Base-by-base conservation (phyloP, 2,888 invertebrate genomes). In the Hydropsyche betteni region DNA sequence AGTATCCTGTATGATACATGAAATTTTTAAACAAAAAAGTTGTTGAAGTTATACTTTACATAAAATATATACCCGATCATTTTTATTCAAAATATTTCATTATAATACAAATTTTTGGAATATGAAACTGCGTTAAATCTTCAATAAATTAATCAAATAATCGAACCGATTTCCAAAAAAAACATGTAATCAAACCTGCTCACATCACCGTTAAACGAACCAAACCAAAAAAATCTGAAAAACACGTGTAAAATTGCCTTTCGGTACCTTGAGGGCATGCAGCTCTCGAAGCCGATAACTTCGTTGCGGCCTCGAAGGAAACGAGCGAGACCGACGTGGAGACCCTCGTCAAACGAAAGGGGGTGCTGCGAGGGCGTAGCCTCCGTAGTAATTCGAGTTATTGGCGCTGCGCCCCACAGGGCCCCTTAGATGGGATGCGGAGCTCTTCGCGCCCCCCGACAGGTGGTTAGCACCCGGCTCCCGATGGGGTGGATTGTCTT, bases 311-410 rank as follows among this genome's bases (percentile, higher is more conserved):
- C 51, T 51, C 52, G 51, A 70, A 52, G 70, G 51, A 70, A 34
- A 34, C 16, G 14, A 51, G 69, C 8, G 36, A 12, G 12, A 50
- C 14, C 52, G 51, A 50, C 52, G 38, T 10, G n/a, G 34, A 34
- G 52, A 70, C 70, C 70, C 70, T 70, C 53, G 70, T 70, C 70
- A 70, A 70, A 53, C 14, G 16, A 64, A 34, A 12, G 64, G 16
- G 52, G 70, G 24, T 24, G 1, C 24, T 24, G 1, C 24, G 24
- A 24, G 24, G 24, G 24, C 70, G 52, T 24, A 33, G 70, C 53
- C 70, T 53, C 52, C 44, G 6, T 10, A 10, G 33, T 14, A 24
- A 24, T 24, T 24, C 64, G n/a, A 34, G 69, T 36, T 36, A 69
- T 69, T 44, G 53, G 36, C 34, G 69, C 68, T 53, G 52, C 68